Evolutionary conservation across 2,113 vertebrate species (phyloP), one percentile per base, ranked within the genome.

Genomic region (Natator depressus): DNA sequence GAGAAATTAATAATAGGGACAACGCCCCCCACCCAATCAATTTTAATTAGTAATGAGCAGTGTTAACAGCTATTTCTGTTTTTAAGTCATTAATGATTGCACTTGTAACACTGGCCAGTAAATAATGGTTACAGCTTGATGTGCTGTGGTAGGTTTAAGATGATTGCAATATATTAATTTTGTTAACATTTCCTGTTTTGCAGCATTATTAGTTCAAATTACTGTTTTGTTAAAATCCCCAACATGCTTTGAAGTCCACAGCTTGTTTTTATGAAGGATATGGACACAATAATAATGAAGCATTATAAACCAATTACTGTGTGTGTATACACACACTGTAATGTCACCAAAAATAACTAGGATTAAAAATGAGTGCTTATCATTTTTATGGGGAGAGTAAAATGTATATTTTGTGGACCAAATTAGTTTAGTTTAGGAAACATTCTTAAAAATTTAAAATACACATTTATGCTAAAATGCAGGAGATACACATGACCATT

Each of bases 1-100:
- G 55, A 93, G 82, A 95, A 93, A 93, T 93, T 91, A 46, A 95
- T 94, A 93, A 88, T 51, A 91, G 93, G 95, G 94, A 88, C 53
- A 54, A 22, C 96, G 94, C 89, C 94, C 91, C 54, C 84, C 75
- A 6, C 82, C 5, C 54, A 87, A 96, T 89, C 90, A 14, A 46
- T 85, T 95, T 96, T 57, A 88, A 95, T 97, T 95, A 95, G 93
- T 82, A 85, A 93, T 25, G 92, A 94, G 94, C 89, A 62, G 50
- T 91, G 93, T 88, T 93, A 94, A 93, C 82, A 86, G 93, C 90
- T 82, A 82, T 94, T 84, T 96, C 92, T 96, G 93, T 42, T 93
- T 93, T 89, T 19, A 80, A 96, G 92, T 8, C 94, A 50, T 87
- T 95, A 89, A 92, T 50, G 94, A 84, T 22, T 49, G 42, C 87